Evolutionary conservation across 1,140 invertebrate species (phyloP).

Genomic region (Batillaria attramentaria): DNA sequence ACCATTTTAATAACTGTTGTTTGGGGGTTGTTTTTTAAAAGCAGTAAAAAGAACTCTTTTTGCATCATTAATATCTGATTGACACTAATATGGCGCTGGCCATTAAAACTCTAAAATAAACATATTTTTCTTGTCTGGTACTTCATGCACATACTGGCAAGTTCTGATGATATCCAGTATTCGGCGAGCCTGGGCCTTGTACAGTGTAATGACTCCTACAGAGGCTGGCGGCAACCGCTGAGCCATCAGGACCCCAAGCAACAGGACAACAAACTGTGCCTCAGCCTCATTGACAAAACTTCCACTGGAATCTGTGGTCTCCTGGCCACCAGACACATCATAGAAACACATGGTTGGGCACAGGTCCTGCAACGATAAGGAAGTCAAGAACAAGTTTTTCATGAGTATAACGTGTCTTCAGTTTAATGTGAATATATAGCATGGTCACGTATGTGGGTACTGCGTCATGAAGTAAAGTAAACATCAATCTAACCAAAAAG

Average conservation of each 20-base stretch:
- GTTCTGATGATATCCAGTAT: conserved; percentile 41
- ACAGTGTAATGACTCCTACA: conserved; percentile 65
- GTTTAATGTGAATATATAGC: too few species aligned
- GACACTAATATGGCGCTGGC: too few species aligned
- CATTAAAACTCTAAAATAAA: too few species aligned
- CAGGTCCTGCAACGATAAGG: conserved; percentile 42
- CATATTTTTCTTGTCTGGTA: not conserved
- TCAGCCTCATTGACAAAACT: conserved; percentile 63
- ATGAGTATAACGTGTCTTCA: not conserved
- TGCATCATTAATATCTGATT: too few species aligned
- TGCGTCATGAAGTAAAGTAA: too few species aligned
- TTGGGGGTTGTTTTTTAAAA: too few species aligned
- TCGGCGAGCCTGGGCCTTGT: conserved; percentile 59
- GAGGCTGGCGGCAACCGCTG: conserved; percentile 49
- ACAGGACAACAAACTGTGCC: conserved; percentile 56
- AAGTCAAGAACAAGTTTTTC: not conserved
- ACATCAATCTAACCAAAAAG: not conserved
- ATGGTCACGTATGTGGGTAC: too few species aligned
- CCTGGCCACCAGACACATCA: conserved; percentile 57
- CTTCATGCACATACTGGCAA: not conserved
- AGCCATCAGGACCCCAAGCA: conserved; percentile 51
- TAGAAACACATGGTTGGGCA: conserved; percentile 63
- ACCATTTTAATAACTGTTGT: too few species aligned
- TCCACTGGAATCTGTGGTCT: conserved; percentile 46
- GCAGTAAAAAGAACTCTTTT: too few species aligned